Percentiles rank a stretch among this genome's conserved stretches.
Conservation (phyloP, 2,797 vertebrate genomes). For the Lacerta bilineata region DNA sequence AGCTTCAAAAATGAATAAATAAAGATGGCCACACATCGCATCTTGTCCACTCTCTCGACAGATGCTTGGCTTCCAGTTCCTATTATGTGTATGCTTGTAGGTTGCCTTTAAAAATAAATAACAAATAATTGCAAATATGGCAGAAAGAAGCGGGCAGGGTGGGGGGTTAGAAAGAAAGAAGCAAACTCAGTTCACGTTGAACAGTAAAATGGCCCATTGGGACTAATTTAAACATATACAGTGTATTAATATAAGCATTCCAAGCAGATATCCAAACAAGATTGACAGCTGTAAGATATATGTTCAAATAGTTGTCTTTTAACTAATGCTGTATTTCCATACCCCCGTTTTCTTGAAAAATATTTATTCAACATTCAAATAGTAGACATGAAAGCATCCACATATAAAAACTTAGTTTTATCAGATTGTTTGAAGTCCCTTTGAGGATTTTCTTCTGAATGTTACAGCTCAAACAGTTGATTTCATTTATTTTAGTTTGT, state of each 20-base stretch:
- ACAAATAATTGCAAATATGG: too few relatives aligned
- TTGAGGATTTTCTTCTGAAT: not conserved
- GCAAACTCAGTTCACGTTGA: too few relatives aligned
- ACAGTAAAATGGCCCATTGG: too few relatives aligned
- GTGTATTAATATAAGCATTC: too few relatives aligned
- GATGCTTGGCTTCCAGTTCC: not conserved
- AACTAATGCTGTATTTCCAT: too few relatives aligned
- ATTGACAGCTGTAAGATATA: not conserved
- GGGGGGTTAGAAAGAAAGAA: too few relatives aligned
- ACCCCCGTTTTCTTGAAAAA: not conserved
- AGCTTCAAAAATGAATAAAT: too few relatives aligned
- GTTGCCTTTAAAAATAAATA: too few relatives aligned
- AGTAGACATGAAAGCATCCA: not conserved
- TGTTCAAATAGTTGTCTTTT: too few relatives aligned
- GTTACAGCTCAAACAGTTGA: not conserved
- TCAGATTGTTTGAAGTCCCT: slow-evolving; percentile 6
- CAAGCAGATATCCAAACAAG: too few relatives aligned
- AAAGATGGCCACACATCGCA: not conserved
- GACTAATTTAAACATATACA: too few relatives aligned
- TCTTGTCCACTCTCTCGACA: not conserved
- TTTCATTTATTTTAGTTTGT: not conserved
- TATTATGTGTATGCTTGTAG: not conserved
- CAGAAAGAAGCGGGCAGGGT: too few relatives aligned
- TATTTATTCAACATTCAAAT: not conserved
- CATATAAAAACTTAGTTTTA: not conserved